These are phyloP conservation scores for Schizothorax lantsangensis DNA, from an alignment of 2,797 vertebrate genomes.

Conservation along the genomic window DNA sequence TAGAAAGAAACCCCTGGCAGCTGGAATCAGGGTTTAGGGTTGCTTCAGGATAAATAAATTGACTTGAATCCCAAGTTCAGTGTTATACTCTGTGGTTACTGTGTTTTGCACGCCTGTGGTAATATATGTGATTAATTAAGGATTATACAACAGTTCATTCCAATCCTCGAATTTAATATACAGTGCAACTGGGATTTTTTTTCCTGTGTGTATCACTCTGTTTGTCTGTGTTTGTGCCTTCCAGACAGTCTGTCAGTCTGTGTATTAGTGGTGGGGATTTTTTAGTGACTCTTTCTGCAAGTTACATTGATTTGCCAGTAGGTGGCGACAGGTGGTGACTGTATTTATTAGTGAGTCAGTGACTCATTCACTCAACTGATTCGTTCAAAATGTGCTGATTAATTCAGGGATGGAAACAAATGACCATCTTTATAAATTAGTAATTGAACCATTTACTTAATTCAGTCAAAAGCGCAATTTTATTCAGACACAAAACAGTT, in stretches of 20 bases:
- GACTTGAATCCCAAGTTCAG: conserved; percentile 1
- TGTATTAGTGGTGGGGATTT: not conserved
- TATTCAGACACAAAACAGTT: not conserved
- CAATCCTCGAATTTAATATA: not conserved
- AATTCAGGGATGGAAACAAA: not conserved
- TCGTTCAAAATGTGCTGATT: not conserved
- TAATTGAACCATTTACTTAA: not conserved
- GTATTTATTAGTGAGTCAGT: not conserved
- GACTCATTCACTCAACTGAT: not conserved
- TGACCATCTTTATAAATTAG: not conserved
- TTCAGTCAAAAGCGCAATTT: not conserved
- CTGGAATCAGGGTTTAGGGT: conserved; percentile 46
- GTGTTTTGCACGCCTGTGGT: conserved; percentile 4
- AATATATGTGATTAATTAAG: conserved; percentile 20
- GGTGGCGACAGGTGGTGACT: not conserved
- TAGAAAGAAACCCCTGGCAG: conserved; percentile 48
- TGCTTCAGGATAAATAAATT: conserved; percentile 24
- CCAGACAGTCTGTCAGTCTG: not conserved
- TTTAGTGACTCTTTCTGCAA: not conserved
- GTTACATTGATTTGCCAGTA: not conserved
- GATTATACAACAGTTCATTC: not conserved
- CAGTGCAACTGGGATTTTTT: not conserved
- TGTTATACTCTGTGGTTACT: not conserved
- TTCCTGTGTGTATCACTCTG: not conserved
- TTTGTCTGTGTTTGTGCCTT: not conserved